Evolutionary conservation across 1,140 invertebrate genomes (phyloP).

Genomic region (Onthophagus taurus): DNA sequence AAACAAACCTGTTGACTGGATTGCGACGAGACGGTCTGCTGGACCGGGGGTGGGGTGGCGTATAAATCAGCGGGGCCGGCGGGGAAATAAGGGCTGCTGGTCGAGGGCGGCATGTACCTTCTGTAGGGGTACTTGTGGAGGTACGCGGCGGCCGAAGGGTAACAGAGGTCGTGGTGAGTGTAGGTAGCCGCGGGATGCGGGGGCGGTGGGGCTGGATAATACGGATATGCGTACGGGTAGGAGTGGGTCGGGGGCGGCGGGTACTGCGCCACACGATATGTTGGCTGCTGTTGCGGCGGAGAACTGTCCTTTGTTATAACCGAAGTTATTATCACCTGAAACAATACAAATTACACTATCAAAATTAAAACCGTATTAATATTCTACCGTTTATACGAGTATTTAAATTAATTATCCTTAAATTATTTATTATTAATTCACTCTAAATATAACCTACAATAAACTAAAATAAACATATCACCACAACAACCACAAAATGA

Average conservation of each 20-base stretch:
- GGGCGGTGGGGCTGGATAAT: conserved; percentile 45
- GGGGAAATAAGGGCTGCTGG: conserved; percentile 31
- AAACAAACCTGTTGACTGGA: conserved; percentile 31
- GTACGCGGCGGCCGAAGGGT: conserved; percentile 26
- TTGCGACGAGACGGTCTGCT: conserved; percentile 15
- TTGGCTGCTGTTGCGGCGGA: conserved; percentile 20
- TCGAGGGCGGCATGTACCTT: conserved; percentile 22
- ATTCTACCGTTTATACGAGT: too few species aligned
- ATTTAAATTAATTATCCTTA: too few species aligned
- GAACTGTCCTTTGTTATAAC: conserved; percentile 30
- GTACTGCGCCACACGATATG: conserved; percentile 28
- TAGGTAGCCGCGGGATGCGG: conserved; percentile 33
- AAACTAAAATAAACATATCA: too few species aligned
- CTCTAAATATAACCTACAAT: too few species aligned
- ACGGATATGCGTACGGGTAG: conserved; percentile 38
- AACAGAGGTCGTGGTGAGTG: conserved; percentile 36
- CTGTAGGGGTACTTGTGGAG: conserved; percentile 20
- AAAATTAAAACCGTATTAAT: too few species aligned
- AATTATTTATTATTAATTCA: too few species aligned
- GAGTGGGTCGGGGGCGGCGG: conserved; percentile 20
- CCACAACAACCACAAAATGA: too few species aligned
- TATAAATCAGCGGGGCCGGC: conserved; percentile 33
- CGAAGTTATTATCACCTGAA: conserved; percentile 36
- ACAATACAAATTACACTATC: too few species aligned
- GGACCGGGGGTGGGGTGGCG: conserved; percentile 21